These are phyloP conservation scores for Okamejei kenojei DNA, from an alignment of 2,797 vertebrate species.

Conservation along the genomic window DNA sequence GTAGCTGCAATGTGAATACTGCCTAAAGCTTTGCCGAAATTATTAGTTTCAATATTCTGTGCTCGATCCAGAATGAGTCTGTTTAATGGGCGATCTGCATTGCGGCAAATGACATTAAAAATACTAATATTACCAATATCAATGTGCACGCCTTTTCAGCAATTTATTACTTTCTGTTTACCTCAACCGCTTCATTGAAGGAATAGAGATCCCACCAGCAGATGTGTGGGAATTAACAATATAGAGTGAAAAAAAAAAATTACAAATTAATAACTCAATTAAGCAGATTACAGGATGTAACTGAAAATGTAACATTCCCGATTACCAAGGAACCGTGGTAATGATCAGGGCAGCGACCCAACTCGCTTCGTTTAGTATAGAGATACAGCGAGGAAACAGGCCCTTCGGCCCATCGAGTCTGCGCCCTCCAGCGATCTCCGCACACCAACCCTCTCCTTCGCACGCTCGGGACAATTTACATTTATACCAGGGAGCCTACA, in stretches of 20 bases:
- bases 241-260: not conserved
- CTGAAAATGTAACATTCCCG: not conserved
- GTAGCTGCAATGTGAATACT: slow-evolving; percentile 18
- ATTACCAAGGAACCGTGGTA: not conserved
- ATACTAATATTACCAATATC: not conserved
- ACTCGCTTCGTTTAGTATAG: too few relatives aligned
- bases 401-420: too few relatives aligned
- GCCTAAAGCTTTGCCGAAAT: slow-evolving; percentile 3
- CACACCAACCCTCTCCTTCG: too few relatives aligned
- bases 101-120: not conserved
- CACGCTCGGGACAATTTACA: too few relatives aligned
- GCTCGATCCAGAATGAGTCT: slow-evolving; percentile 16
- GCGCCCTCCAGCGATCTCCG: too few relatives aligned
- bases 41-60: slow-evolving; percentile 16
- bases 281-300: not conserved
- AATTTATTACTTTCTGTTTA: slow-evolving; percentile 30
- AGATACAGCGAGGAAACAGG: too few relatives aligned
- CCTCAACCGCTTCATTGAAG: not conserved
- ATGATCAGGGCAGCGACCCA: not conserved
- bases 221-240: not conserved
- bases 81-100: not conserved
- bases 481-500: too few relatives aligned
- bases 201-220: not conserved
- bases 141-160: slow-evolving; percentile 23
- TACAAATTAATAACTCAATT: not conserved